phyloP scores from a whole-genome alignment of 2,888 invertebrate species.

The Himalopsyche tibetana region DNA sequence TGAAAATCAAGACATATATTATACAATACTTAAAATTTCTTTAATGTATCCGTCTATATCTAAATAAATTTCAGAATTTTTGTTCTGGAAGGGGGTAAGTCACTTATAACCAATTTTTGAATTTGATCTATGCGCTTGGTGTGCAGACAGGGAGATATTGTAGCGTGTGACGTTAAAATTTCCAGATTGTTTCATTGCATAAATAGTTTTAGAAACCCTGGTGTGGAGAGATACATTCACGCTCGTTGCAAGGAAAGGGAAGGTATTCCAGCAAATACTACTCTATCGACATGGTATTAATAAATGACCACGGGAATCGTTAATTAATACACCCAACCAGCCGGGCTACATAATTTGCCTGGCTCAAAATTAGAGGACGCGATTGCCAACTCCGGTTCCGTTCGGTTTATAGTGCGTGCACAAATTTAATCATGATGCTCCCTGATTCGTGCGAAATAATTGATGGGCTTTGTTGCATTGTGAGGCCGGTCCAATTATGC shows the following conservation, averaged over 20 bases:
- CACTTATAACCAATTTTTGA: no score
- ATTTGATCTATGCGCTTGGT: no score
- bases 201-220: no score
- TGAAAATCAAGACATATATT: no score
- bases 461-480: neutral
- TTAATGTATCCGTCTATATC: no score
- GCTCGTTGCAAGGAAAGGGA: neutral
- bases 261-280: neutral
- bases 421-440: conserved; percentile 13
- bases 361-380: conserved; percentile 15
- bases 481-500: neutral
- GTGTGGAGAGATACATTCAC: no score
- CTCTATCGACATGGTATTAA: neutral
- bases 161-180: no score
- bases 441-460: conserved; percentile 15
- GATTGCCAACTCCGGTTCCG: neutral
- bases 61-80: no score
- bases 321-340: conserved; percentile 23
- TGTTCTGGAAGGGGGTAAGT: no score
- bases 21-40: no score
- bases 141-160: no score
- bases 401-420: conserved; percentile 6
- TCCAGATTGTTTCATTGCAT: no score
- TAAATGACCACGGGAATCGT: conserved; percentile 13
- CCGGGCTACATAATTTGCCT: conserved; percentile 8